Base-by-base conservation (phyloP, 1,140 invertebrate genomes). In the Dufourea novaeangliae region DNA sequence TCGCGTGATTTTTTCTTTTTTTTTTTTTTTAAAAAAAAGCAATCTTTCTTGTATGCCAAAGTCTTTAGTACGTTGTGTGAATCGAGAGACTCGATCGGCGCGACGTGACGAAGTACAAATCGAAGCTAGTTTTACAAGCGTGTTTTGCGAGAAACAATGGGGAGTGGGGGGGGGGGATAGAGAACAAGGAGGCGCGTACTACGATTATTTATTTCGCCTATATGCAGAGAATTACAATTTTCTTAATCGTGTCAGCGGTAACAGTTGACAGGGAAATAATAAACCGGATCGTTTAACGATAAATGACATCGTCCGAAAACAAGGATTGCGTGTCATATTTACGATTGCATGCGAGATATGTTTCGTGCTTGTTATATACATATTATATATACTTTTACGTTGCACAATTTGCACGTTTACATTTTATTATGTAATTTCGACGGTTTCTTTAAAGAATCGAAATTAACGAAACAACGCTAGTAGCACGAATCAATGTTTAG, bases 101-200 rank as follows among this genome's bases (percentile, higher is more conserved):
- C 22, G 61, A 76, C 56, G 62, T 68, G 74, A 25, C 37, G 22
- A 82, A 82, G 81, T 82, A 83, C 81, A 82, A 82, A 83, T 78
- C 56, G 80, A 83, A 59, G 73, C 81, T 83, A 78, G 80, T 82
- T 82, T 41, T 39, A 68, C 39, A 11, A 61, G 67, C 12, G 50
- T n/a, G n/a, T n/a, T n/a, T n/a, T n/a, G n/a, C 6, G 17, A 41
- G 41, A 25, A 27, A 63, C 52, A 81, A 80, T 6, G 6, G 0
- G 46, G 20, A 2, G 41, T 2, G 41, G 14, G 1, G 14, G 14
- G 17, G 17, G 17, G 14, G 12, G 41, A 44, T 44, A n/a, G n/a
- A n/a, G n/a, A n/a, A n/a, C n/a, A n/a, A n/a, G n/a, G n/a, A n/a
- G n/a, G n/a, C n/a, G n/a, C 34, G 34, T 37, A 37, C 34, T 37